These are phyloP conservation scores for Cherax quadricarinatus DNA, from an alignment of 1,140 invertebrate species.

Conservation along the genomic window DNA sequence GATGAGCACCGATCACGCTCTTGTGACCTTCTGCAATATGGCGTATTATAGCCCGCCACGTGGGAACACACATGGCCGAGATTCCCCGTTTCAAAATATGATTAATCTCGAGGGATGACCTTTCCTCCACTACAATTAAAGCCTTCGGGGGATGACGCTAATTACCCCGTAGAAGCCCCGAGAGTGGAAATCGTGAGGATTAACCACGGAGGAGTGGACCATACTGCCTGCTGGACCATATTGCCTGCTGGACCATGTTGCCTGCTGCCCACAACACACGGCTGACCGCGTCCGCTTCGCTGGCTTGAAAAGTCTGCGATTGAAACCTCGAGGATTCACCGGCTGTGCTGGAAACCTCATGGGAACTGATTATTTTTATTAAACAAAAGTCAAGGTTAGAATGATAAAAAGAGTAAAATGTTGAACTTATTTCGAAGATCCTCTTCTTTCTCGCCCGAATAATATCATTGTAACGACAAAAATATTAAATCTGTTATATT, in stretches of 20 bases:
- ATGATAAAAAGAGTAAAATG: too few relatives aligned
- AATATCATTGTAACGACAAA: too few relatives aligned
- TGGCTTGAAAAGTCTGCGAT: background rate
- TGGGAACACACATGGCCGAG: background rate
- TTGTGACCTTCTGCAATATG: background rate
- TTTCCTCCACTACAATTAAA: slow-evolving; percentile 34
- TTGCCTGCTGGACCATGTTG: background rate
- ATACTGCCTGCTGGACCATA: background rate
- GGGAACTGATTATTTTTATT: background rate
- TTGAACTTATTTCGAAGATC: too few relatives aligned
- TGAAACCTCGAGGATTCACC: slow-evolving; percentile 19
- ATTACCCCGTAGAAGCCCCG: slow-evolving; percentile 12
- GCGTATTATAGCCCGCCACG: background rate
- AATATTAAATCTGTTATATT: too few relatives aligned
- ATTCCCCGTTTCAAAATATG: background rate
- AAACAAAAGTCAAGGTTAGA: too few relatives aligned
- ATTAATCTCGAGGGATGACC: slow-evolving; percentile 30
- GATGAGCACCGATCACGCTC: background rate
- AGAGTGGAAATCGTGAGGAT: slow-evolving; percentile 39
- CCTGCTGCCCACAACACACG: background rate
- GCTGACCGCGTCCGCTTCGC: background rate
- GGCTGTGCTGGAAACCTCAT: background rate
- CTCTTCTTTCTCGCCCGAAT: too few relatives aligned
- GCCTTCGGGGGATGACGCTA: slow-evolving; percentile 36
- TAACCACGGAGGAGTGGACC: background rate